Evolutionary conservation across 2,113 vertebrate genomes (phyloP).

Genomic region (Prunella fulvescens): DNA sequence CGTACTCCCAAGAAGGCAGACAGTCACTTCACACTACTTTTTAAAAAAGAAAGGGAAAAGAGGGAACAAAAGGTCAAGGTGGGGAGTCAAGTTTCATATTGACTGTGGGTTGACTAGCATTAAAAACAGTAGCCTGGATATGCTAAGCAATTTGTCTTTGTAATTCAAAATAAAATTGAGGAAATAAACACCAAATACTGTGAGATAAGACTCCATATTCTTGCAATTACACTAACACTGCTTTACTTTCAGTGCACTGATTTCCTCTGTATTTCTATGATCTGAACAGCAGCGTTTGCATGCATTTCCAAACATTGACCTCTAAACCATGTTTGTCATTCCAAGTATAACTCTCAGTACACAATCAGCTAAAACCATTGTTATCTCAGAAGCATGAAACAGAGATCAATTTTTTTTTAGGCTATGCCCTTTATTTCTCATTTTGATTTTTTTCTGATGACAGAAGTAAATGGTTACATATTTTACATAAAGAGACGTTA

Average conservation of each 20-base stretch:
- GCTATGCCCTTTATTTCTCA: neutral
- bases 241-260: neutral
- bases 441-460: neutral
- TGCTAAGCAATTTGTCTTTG: conserved; percentile 5
- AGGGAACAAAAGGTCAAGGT: neutral
- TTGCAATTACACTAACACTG: neutral
- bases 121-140: neutral
- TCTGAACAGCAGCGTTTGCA: neutral
- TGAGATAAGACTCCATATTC: neutral
- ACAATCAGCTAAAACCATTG: conserved; percentile 1
- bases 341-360: neutral
- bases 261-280: neutral
- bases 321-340: conserved; percentile 2
- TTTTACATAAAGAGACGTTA: neutral
- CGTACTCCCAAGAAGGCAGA: neutral
- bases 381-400: neutral
- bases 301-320: neutral
- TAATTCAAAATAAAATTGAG: conserved; percentile 9
- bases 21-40: neutral
- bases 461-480: conserved; percentile 8
- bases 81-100: neutral
- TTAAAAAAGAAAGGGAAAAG: neutral
- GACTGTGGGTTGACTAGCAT: neutral
- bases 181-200: neutral
- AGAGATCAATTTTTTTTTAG: neutral